A percentile compares a stretch with the other conserved stretches of the same genome.
Evolutionary conservation across 2,888 invertebrate genomes (phyloP).

Genomic region (Lepidochrysops patricia): DNA sequence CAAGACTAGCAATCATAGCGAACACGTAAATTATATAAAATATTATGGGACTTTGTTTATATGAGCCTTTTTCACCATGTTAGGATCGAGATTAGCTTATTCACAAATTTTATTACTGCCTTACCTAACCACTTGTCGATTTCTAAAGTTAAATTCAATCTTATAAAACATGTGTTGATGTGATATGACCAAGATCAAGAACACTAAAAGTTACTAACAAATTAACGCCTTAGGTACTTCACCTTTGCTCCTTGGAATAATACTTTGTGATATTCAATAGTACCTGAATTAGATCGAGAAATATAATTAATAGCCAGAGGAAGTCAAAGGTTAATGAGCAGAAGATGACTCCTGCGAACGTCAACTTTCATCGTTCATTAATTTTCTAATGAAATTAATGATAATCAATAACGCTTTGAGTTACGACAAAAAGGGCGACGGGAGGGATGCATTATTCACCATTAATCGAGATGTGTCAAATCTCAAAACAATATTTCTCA

Average conservation of each 20-base stretch:
- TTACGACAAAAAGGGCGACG: not conserved
- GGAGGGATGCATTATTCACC: not conserved
- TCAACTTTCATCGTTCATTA: not conserved
- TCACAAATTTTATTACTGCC: not conserved
- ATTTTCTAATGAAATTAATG: slow-evolving; percentile 2
- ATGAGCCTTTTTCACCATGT: not conserved
- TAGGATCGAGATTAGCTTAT: no score
- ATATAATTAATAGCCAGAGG: not conserved
- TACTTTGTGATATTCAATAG: not conserved
- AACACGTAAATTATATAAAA: slow-evolving; percentile 6
- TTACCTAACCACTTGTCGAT: not conserved
- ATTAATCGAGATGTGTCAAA: slow-evolving; percentile 16
- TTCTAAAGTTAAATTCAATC: not conserved
- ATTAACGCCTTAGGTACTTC: not conserved
- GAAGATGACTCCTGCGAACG: not conserved
- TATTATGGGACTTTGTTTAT: not conserved
- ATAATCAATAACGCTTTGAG: not conserved
- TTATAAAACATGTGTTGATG: not conserved
- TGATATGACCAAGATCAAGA: not conserved
- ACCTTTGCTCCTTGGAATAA: not conserved
- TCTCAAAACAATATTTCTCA: slow-evolving; percentile 25
- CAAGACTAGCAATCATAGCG: slow-evolving; percentile 15
- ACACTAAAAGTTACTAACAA: not conserved
- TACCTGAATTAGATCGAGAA: not conserved
- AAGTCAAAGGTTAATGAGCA: not conserved